Percentiles rank a stretch among this genome's conserved stretches.
phyloP scores from a whole-genome alignment of 2,888 invertebrate species.

The Chalcosyrphus nemorum region DNA sequence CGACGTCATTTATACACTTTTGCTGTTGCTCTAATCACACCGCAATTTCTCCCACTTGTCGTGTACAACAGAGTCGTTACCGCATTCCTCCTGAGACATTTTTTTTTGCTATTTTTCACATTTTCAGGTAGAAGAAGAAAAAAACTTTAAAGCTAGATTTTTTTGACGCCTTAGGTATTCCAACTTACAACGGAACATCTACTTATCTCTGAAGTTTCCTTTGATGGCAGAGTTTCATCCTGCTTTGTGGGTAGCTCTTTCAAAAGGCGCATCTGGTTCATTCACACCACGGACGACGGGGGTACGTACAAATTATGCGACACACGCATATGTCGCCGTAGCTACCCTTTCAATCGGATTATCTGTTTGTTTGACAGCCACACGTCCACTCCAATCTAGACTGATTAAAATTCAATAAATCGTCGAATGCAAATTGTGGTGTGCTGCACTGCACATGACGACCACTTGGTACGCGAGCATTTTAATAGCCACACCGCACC shows the following conservation, averaged over 20 bases:
- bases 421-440: conserved; percentile 27
- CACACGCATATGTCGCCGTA: background rate
- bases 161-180: background rate
- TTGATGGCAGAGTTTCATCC: background rate
- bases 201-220: background rate
- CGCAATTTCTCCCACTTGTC: conserved; percentile 40
- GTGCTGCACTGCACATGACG: conserved; percentile 15
- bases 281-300: background rate
- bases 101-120: background rate
- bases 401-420: conserved; percentile 57
- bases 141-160: too few relatives aligned
- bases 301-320: background rate
- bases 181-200: background rate
- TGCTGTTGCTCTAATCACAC: conserved; percentile 44
- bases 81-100: conserved; percentile 12
- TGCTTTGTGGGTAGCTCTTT: background rate
- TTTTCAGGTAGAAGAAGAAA: background rate
- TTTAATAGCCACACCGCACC: conserved; percentile 7
- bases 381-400: background rate
- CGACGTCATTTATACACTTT: conserved; percentile 50
- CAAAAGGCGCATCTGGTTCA: background rate
- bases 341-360: background rate
- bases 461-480: conserved; percentile 1
- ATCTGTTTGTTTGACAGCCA: background rate
- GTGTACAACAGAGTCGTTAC: background rate